Conservation (phyloP, 1,140 invertebrate genomes). For the Aphelinus certus region DNA sequence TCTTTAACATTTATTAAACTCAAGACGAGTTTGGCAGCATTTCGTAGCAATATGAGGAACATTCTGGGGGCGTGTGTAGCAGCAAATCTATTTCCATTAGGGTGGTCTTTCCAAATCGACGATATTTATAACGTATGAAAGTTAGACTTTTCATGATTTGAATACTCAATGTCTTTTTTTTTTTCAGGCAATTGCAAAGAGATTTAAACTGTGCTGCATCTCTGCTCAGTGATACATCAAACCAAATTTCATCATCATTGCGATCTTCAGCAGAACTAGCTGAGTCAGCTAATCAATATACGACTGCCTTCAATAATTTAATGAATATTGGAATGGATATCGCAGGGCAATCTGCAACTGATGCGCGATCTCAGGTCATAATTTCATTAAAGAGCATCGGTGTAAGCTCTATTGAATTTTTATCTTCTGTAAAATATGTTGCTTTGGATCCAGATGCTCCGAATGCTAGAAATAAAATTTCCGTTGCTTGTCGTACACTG, state of each 20-base stretch:
- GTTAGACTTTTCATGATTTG: no score
- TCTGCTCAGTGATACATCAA: constrained; percentile 82
- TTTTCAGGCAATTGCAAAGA: constrained; percentile 79
- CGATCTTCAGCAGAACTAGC: constrained; percentile 76
- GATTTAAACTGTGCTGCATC: constrained; percentile 86
- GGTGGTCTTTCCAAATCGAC: no score
- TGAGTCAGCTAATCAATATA: constrained; percentile 79
- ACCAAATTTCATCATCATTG: constrained; percentile 80
- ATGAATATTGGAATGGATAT: constrained; percentile 83
- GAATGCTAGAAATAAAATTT: constrained; percentile 89
- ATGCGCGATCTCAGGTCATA: constrained; percentile 81
- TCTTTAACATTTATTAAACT: no score
- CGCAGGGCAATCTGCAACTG: constrained; percentile 78
- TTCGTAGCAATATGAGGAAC: no score
- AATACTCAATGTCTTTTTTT: neutral
- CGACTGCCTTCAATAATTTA: constrained; percentile 80
- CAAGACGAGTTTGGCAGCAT: no score
- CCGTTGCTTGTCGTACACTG: constrained; percentile 85
- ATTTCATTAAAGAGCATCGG: constrained; percentile 88
- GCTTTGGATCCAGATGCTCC: constrained; percentile 89
- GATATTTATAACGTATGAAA: no score
- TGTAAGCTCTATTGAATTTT: constrained; percentile 85
- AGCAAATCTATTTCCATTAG: no score
- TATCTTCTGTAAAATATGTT: constrained; percentile 88
- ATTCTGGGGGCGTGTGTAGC: no score